A percentile compares a stretch with the other conserved stretches of the same genome.
Evolutionary conservation across 1,140 invertebrate species (phyloP).

Genomic region (Battus philenor): DNA sequence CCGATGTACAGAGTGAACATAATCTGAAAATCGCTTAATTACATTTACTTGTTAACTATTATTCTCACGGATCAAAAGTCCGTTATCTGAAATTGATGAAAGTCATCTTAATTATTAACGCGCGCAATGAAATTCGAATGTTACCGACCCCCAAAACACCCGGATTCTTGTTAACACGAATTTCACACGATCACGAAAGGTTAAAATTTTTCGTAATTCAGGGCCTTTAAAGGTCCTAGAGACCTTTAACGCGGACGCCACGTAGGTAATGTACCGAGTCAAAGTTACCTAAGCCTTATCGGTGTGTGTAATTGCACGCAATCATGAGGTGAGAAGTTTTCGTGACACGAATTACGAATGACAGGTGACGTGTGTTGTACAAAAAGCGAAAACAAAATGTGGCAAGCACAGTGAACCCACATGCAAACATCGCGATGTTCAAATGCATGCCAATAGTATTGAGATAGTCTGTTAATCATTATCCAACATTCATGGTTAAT

Average conservation of each 20-base stretch:
- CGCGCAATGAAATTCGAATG: constrained; percentile 6
- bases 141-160: constrained; percentile 2
- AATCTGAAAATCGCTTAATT: too few relatives aligned
- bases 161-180: not conserved
- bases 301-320: not conserved
- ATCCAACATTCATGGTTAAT: constrained; percentile 11
- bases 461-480: constrained; percentile 18
- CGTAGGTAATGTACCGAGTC: constrained; percentile 4
- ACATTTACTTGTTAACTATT: too few relatives aligned
- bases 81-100: too few relatives aligned
- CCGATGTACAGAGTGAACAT: too few relatives aligned
- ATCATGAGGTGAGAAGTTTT: constrained; percentile 6
- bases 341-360: constrained; percentile 16
- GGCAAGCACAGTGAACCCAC: constrained; percentile 58
- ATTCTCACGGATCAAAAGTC: too few relatives aligned
- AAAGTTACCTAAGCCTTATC: not conserved
- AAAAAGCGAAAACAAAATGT: constrained; percentile 35
- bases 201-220: constrained; percentile 6
- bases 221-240: constrained; percentile 2
- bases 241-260: constrained; percentile 3
- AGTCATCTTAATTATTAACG: too few relatives aligned
- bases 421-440: constrained; percentile 54
- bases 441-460: constrained; percentile 31
- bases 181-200: constrained; percentile 3
- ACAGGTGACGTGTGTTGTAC: constrained; percentile 27